Base-by-base conservation (phyloP, 2,113 vertebrate species). In the Brachyhypopomus gauderio region DNA sequence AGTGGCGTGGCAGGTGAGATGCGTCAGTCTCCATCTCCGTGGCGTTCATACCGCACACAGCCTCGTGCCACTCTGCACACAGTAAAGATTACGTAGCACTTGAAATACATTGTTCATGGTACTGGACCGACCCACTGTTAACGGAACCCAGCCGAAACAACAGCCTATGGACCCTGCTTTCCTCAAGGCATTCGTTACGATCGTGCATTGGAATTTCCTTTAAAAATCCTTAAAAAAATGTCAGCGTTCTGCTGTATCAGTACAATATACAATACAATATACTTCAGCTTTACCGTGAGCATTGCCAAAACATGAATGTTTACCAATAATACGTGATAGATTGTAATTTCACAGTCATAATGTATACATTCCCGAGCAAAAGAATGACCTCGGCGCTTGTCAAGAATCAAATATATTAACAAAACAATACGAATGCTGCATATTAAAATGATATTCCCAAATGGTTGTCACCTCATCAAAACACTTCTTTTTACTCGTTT, bases 21-120 rank as follows among this genome's bases (percentile, higher is more conserved):
- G 79, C 67, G 48, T 89, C 72, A 9, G 79, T 27, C 72, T 86
- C 81, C 4, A 83, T 78, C 89, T 89, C 89, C 55, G 45, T 48
- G 36, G 36, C 4, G 4, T 38, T 63, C 56, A 56, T 45, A 3
- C 14, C 20, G 55, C 22, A 5, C 71, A 82, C 77, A 74, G 14
- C 45, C 60, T 77, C 83, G 80, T 83, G 19, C 56, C 69, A 14
- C 7, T 30, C 30, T 75, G 66, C 14, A 60, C n/a, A 41, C 19
- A 76, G 56, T 4, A 69, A 58, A 72, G 8, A 23, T 69, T 52
- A 72, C 3, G 20, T 19, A 62, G 56, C 45, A 52, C 1, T 52
- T 5, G 25, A 4, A n/a, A 16, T 8, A n/a, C 30, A 36, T 67
- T 19, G 19, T 16, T 30, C 9, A 36, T 9, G 23, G 7, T 12